phyloP scores from a whole-genome alignment of 2,888 invertebrate species.

The Eristalis intricaria region DNA sequence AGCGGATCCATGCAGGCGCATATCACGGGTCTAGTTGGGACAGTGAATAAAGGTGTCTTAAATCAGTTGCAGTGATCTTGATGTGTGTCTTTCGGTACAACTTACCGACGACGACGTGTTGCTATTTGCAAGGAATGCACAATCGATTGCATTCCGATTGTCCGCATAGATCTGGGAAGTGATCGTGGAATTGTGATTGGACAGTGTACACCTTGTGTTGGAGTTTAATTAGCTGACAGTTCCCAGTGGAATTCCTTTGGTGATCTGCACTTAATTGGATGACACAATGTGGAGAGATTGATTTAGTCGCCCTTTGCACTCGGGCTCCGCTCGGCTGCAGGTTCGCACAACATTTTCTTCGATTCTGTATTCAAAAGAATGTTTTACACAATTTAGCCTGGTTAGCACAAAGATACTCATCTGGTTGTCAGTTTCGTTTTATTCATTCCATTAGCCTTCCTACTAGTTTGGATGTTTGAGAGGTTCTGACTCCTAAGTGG shows the following conservation, averaged over 20 bases:
- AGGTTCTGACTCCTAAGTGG: too few relatives aligned
- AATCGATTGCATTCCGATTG: constrained; percentile 31
- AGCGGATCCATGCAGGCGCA: constrained; percentile 46
- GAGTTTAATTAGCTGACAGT: constrained; percentile 3
- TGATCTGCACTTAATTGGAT: background rate
- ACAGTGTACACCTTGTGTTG: background rate
- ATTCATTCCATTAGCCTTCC: too few relatives aligned
- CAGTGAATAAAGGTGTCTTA: constrained; percentile 55
- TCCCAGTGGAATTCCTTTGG: background rate
- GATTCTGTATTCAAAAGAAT: background rate
- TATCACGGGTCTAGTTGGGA: constrained; percentile 25
- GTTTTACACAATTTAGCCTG: background rate
- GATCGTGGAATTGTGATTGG: constrained; percentile 6
- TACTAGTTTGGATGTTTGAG: too few relatives aligned
- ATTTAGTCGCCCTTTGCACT: background rate
- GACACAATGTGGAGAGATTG: background rate
- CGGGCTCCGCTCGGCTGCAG: background rate
- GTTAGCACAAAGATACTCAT: too few relatives aligned
- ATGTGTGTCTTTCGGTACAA: constrained; percentile 56
- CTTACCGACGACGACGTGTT: constrained; percentile 50
- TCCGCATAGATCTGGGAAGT: constrained; percentile 23
- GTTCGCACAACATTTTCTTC: too few relatives aligned
- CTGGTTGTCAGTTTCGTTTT: too few relatives aligned
- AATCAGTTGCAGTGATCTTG: constrained; percentile 67
- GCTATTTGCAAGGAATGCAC: constrained; percentile 50